Evolutionary conservation across 2,888 invertebrate genomes (phyloP).

Genomic region (Synergus gifuensis): DNA sequence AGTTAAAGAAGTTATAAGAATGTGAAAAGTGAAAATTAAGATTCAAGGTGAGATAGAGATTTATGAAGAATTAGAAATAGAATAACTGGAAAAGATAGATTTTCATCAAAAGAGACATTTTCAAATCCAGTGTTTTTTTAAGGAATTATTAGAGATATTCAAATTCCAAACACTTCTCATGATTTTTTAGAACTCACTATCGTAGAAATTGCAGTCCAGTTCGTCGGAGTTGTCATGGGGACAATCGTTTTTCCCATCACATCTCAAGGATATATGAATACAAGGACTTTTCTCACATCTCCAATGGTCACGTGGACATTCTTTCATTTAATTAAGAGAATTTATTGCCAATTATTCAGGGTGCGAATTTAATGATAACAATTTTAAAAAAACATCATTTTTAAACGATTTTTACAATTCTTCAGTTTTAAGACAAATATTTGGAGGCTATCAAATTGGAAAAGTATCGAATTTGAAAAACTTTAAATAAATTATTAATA

Average conservation of each 20-base stretch:
- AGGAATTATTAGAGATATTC: slow-evolving; percentile 38
- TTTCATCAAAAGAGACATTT: neutral
- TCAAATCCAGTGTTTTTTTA: slow-evolving; percentile 12
- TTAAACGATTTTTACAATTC: too few relatives aligned
- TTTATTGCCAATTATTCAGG: slow-evolving; percentile 35
- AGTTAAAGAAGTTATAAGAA: neutral
- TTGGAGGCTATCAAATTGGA: too few relatives aligned
- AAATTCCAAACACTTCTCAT: slow-evolving; percentile 35
- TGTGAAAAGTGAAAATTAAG: neutral
- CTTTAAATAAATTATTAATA: too few relatives aligned
- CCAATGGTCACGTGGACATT: slow-evolving; percentile 81
- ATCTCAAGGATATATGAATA: slow-evolving; percentile 82
- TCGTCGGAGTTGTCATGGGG: slow-evolving; percentile 90
- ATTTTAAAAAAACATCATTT: neutral
- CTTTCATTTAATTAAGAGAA: slow-evolving; percentile 48
- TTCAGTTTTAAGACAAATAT: too few relatives aligned
- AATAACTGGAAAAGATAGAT: neutral
- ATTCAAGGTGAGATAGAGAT: neutral
- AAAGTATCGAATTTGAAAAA: too few relatives aligned
- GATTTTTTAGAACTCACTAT: slow-evolving; percentile 19
- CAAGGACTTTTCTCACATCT: slow-evolving; percentile 90
- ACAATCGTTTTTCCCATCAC: slow-evolving; percentile 88
- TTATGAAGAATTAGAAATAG: neutral
- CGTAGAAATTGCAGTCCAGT: slow-evolving; percentile 82
- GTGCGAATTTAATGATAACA: neutral